Base-by-base conservation (phyloP, 1,140 invertebrate genomes). In the Heliconius eleuchia region DNA sequence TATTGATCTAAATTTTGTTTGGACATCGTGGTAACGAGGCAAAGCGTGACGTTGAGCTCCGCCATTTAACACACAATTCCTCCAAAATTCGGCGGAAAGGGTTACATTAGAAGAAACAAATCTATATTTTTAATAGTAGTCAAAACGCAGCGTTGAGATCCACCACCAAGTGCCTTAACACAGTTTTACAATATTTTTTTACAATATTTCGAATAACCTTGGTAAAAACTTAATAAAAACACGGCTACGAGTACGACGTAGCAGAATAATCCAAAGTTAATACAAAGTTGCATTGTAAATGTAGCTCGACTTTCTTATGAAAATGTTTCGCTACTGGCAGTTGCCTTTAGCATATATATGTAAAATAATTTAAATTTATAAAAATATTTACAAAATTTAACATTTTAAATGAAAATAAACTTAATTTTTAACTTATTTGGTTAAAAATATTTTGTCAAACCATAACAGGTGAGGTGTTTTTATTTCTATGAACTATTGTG, bases 281-380 rank as follows among this genome's bases (percentile, higher is more conserved):
- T 75, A 66, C 23, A 76, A 37, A 76, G 30, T 70, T 39, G 74
- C 55, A 76, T 76, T 76, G 74, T 66, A 70, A 71, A 76, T 71
- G 57, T 70, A 23, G 27, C 39, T 11, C 60, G 74, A 76, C 74
- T 76, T 76, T 76, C 74, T 70, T 76, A 76, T 71, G 74, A 76
- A 76, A 76, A 70, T 76, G 60, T 76, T 66, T 71, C 39, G 39
- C 39, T 70, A 46, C 74, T 76, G 37, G 57, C 39, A 50, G 57
- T 30, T 60, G 57, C 9, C 23, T 66, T 66, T 30, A 66, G 60
- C 27, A 66, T 66, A 66, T 66, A 66, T 66, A 30, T 66, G 23
- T 66, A 16, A 27, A 27, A 66, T 30, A 66, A 66, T 66, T 66
- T 66, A 66, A 66, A 66, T 66, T 66, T 66, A 66, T 30, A 66